Evolutionary conservation across 1,140 invertebrate genomes (phyloP).

Genomic region (Hormaphis cornu): DNA sequence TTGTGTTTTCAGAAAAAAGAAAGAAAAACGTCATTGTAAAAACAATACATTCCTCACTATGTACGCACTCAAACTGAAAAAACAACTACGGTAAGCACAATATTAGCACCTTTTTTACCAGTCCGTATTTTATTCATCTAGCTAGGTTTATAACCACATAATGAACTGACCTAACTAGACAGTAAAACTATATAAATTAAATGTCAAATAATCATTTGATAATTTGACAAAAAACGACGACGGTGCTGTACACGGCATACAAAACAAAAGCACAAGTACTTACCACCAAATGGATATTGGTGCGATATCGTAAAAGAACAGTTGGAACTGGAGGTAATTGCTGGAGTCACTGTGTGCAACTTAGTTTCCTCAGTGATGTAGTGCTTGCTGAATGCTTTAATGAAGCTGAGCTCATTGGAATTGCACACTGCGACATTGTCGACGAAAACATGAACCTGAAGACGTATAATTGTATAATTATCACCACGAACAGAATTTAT

Average conservation of each 20-base stretch:
- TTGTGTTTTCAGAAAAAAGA: too few species aligned
- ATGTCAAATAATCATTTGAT: background rate
- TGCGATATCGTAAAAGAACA: background rate
- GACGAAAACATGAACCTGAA: background rate
- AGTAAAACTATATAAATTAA: background rate
- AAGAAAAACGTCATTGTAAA: too few species aligned
- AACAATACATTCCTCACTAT: too few species aligned
- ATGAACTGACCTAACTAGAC: background rate
- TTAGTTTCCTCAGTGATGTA: background rate
- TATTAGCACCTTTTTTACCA: background rate
- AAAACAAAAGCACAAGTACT: too few species aligned
- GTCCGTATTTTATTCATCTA: background rate
- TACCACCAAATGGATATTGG: background rate
- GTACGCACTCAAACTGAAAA: too few species aligned
- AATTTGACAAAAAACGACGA: background rate
- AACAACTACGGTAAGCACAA: background rate
- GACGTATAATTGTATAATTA: background rate
- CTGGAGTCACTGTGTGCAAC: background rate
- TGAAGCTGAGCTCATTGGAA: background rate
- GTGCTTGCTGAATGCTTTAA: slow-evolving; percentile 12
- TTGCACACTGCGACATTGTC: background rate
- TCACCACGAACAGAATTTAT: background rate
- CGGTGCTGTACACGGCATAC: too few species aligned
- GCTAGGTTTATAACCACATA: background rate
- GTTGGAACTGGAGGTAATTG: background rate